Evolutionary conservation across 2,113 vertebrate genomes (phyloP).

Genomic region (Pachyramphus minor): DNA sequence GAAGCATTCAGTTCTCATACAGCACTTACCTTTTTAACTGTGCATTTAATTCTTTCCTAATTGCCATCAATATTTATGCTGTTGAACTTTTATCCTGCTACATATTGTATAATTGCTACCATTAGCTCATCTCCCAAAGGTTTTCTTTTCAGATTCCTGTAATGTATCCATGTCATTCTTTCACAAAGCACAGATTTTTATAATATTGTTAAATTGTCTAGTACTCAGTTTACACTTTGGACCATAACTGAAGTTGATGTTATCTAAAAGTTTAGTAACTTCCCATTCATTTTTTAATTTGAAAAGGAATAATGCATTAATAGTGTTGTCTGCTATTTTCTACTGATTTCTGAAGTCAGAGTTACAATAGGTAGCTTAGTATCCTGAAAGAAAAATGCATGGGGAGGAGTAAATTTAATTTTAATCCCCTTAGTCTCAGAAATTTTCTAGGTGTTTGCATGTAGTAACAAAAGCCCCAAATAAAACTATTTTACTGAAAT

Average conservation of each 20-base stretch:
- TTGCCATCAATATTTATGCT: slow-evolving; percentile 72
- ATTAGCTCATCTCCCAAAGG: slow-evolving; percentile 69
- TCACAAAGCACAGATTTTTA: slow-evolving; percentile 29
- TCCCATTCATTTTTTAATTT: background rate
- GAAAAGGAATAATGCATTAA: background rate
- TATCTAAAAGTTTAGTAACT: background rate
- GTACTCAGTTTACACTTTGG: background rate
- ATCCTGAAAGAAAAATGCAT: background rate
- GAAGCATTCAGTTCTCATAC: slow-evolving; percentile 63
- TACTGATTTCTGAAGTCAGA: background rate
- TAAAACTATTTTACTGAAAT: background rate
- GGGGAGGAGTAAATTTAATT: background rate
- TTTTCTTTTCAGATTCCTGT: slow-evolving; percentile 52
- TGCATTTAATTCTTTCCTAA: slow-evolving; percentile 73
- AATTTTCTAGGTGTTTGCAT: background rate
- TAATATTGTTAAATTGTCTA: background rate
- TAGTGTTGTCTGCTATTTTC: background rate
- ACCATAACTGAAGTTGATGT: background rate
- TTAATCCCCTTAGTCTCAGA: background rate
- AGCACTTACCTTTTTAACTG: slow-evolving; percentile 64
- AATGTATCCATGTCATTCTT: slow-evolving; percentile 26
- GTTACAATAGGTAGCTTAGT: background rate
- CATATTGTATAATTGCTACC: slow-evolving; percentile 63
- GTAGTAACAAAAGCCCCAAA: background rate
- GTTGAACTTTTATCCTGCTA: slow-evolving; percentile 68